Base-by-base conservation (phyloP, 2,888 invertebrate species). In the Scaptomyza flava region DNA sequence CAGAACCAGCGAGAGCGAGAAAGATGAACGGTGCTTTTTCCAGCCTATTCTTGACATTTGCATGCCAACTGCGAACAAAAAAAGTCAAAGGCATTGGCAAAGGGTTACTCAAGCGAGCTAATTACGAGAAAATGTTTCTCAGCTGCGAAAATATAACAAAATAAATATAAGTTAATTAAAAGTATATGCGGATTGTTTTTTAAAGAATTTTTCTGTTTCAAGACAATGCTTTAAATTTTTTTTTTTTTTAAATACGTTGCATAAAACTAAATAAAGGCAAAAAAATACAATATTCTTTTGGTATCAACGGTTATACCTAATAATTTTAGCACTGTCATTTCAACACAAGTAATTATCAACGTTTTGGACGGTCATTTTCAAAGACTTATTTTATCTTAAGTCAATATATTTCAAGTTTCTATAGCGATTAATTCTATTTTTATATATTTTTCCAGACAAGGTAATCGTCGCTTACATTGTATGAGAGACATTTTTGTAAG, bases 41-140 rank as follows among this genome's bases (percentile, higher is more conserved):
- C 41, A 27, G 57, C 60, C 54, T 43, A 38, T 67, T 57, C 77
- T 58, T 76, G 81, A 72, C 63, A 78, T 81, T 72, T 72, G 72
- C 68, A 54, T 61, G 69, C 68, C 64, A 33, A 46, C 72, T 64
- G 76, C 60, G 34, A 63, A 68, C 60, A 68, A 71, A 64, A 75
- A 67, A 64, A 75, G 76, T 72, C 77, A 75, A 76, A 73, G 79
- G 43, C 77, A 57, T 59, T 51, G 59, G 51, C 53, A 59, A 38
- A 52, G 64, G 64, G 47, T 72, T 67, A 76, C 64, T 68, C 76
- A 64, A 75, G 76, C 71, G 74, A 57, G 36, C 46, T 70, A 79
- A 78, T 76, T 76, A 50, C 50, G 45, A 50, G 53, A 34, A 63
- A 60, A 62, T 50, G n/a, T 48, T 60, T 60, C 12, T 48, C 38